A percentile compares a stretch with the other conserved stretches of the same genome.
Conservation (phyloP, 2,113 vertebrate species). For the Elachura formosa region DNA sequence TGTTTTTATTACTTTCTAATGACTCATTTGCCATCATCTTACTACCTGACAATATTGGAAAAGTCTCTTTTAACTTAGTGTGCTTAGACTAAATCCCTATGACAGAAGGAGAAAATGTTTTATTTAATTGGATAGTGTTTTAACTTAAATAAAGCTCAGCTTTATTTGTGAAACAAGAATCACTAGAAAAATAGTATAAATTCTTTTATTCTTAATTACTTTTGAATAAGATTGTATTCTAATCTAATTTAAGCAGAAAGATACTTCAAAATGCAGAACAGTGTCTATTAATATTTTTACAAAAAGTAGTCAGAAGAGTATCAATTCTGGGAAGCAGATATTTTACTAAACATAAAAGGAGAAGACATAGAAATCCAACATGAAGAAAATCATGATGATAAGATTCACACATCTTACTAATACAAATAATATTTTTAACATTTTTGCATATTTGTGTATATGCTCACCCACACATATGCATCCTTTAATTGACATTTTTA, state of each 20-base stretch:
- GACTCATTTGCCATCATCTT: not conserved
- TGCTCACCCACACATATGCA: fast-evolving
- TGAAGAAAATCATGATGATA: not conserved
- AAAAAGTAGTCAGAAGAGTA: not conserved
- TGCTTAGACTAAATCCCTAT: not conserved
- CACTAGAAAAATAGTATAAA: not conserved
- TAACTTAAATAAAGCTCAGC: constrained; percentile 1
- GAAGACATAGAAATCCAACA: not conserved
- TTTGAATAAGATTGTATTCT: not conserved
- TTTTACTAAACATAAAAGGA: not conserved
- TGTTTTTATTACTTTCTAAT: not conserved
- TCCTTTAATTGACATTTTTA: not conserved
- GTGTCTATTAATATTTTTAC: not conserved
- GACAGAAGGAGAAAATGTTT: not conserved
- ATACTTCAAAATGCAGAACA: not conserved
- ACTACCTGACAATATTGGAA: not conserved
- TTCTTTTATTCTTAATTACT: not conserved
- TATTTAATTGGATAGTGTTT: constrained; percentile 21
- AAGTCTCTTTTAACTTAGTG: not conserved
- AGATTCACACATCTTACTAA: not conserved
- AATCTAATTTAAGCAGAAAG: not conserved
- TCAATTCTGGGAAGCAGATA: not conserved
- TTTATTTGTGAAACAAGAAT: constrained; percentile 9
- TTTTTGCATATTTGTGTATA: not conserved
- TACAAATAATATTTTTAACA: not conserved